A percentile compares a stretch with the other conserved stretches of the same genome.
phyloP scores from a whole-genome alignment of 1,140 invertebrate species.

The Macrostomum lignano region DNA sequence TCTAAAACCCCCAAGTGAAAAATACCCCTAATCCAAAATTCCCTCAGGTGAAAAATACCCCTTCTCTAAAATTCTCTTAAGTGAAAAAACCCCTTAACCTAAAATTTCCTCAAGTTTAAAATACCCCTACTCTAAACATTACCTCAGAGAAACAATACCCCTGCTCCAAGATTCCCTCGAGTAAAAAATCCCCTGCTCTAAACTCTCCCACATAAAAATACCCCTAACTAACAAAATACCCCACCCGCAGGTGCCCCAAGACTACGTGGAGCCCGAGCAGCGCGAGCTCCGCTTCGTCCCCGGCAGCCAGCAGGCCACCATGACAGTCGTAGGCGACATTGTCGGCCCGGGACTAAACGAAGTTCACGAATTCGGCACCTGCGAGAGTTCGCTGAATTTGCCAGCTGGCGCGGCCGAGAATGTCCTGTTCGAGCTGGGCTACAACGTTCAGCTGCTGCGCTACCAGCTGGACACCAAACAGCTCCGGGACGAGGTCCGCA shows the following conservation, averaged over 20 bases:
- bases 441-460: conserved; percentile 57
- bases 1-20: too few species aligned
- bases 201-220: too few species aligned
- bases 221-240: too few species aligned
- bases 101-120: too few species aligned
- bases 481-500: conserved; percentile 35
- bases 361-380: conserved; percentile 12
- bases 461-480: conserved; percentile 68
- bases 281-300: conserved; percentile 67
- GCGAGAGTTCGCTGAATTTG: conserved; percentile 15
- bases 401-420: conserved; percentile 55
- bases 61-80: too few species aligned
- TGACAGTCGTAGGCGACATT: conserved; percentile 66
- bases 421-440: conserved; percentile 76
- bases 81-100: too few species aligned
- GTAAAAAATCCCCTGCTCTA: too few species aligned
- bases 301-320: conserved; percentile 53
- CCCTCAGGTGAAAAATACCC: too few species aligned
- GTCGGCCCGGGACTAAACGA: conserved; percentile 53
- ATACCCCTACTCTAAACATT: too few species aligned
- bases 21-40: too few species aligned
- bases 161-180: too few species aligned
- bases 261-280: conserved; percentile 58
- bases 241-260: conserved; percentile 65
- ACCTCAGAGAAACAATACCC: too few species aligned